Base-by-base conservation (phyloP, 2,797 vertebrate genomes). In the Gastrophryne carolinensis region DNA sequence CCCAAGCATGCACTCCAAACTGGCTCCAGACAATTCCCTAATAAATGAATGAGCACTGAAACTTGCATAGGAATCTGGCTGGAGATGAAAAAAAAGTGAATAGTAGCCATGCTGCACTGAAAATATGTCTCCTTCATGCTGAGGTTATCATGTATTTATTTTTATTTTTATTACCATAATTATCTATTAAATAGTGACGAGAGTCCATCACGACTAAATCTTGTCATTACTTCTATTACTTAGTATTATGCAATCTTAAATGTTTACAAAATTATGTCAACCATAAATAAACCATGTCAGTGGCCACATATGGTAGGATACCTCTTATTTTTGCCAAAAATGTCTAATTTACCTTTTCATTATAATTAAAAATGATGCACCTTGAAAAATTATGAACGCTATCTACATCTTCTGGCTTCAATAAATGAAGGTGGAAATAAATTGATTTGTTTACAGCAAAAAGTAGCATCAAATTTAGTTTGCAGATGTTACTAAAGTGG, bases 381-480 rank as follows among this genome's bases (percentile, higher is more conserved):
- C 32, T 72, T 39, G 47, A 37, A 66, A 35, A 49, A 52, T 52
- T 50, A 41, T 58, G 15, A 35, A 50, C 8, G 64, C 53, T 75
- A 50, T 30, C 17, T 69, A 24, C 10, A 39, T 61, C 67, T 34
- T 30, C 10, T 12, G 23, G 23, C 4, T 30, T 50, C 67, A 75
- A 56, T 57, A 66, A 74, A 66, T 74, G 21, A 66, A 37, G 47
- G 35, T 39, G 58, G 52, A 74, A 74, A 66, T 27, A 54, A 66
- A 74, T 50, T 75, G 53, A 50, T 60, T 17, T 67, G 54, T 75
- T 75, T 75, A 67, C 63, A 58, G 67, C 9, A 37, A 57, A 68
- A 75, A 11, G 41, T 75, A 32, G 6, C 53, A 75, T 75, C 19
- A 27, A 27, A 54, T 50, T 67, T 4, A 52, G 50, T 60, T 26